Percentiles rank a stretch among this genome's conserved stretches.
phyloP scores from a whole-genome alignment of 2,888 invertebrate species.

The Ctenicera cuprea region DNA sequence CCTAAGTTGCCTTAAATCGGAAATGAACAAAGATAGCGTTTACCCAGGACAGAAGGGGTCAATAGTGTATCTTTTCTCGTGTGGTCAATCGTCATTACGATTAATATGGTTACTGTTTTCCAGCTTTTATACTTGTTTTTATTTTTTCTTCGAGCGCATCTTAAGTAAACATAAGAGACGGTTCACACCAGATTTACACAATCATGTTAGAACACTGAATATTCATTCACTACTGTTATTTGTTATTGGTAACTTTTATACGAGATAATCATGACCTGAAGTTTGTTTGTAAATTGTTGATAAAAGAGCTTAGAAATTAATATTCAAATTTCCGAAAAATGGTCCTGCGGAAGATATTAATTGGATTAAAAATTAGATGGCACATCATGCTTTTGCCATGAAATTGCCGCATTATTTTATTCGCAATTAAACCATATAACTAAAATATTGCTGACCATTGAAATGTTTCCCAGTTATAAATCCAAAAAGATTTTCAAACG shows the following conservation, averaged over 20 bases:
- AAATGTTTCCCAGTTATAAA: no score
- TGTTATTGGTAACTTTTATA: background rate
- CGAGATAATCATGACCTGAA: background rate
- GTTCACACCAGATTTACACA: constrained; percentile 38
- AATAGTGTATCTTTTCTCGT: constrained; percentile 60
- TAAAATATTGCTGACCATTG: no score
- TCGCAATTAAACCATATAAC: no score
- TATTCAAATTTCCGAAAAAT: no score
- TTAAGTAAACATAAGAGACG: constrained; percentile 34
- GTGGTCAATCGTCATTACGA: constrained; percentile 50
- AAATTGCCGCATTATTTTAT: no score
- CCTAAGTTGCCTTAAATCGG: constrained; percentile 61
- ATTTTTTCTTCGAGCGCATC: constrained; percentile 30
- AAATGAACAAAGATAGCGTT: constrained; percentile 66
- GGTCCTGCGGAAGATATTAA: no score
- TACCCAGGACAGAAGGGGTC: constrained; percentile 60
- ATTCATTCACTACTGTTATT: constrained; percentile 12
- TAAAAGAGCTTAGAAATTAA: no score
- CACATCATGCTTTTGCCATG: no score
- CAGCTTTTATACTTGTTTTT: constrained; percentile 29
- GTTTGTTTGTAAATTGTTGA: background rate
- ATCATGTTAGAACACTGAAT: constrained; percentile 1
- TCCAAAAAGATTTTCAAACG: no score
- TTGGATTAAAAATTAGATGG: no score
- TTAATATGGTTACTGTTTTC: constrained; percentile 34